phyloP scores from a whole-genome alignment of 1,140 invertebrate species.

The Asbolus verrucosus region DNA sequence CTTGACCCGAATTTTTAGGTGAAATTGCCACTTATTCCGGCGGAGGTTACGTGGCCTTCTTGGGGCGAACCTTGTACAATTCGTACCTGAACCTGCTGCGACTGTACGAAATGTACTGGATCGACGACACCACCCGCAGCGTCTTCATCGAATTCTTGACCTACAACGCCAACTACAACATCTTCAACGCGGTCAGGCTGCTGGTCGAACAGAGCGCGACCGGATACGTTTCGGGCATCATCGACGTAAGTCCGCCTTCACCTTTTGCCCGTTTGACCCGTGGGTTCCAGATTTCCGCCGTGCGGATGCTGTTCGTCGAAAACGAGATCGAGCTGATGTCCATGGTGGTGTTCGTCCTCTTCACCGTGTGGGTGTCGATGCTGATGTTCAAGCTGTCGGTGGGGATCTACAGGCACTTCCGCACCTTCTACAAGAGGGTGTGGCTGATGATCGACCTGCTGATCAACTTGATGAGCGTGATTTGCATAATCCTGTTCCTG shows the following conservation, averaged over 20 bases:
- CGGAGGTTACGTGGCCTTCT: conserved; percentile 52
- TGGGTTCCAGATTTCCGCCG: neutral
- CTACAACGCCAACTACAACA: conserved; percentile 54
- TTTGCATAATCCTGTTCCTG: conserved; percentile 14
- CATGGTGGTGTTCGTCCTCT: conserved; percentile 17
- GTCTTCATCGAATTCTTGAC: conserved; percentile 55
- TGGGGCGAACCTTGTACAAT: conserved; percentile 53
- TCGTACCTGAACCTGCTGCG: conserved; percentile 52
- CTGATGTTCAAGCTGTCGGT: conserved; percentile 14
- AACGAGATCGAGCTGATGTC: conserved; percentile 21
- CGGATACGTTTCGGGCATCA: conserved; percentile 44
- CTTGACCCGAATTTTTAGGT: too few relatives aligned
- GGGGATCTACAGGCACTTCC: conserved; percentile 5
- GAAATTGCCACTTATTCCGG: conserved; percentile 44
- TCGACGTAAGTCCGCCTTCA: conserved; percentile 34
- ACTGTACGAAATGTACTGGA: conserved; percentile 49
- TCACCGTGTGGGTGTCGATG: conserved; percentile 8
- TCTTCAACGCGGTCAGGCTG: conserved; percentile 51
- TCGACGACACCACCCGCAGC: conserved; percentile 50
- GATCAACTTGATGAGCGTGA: conserved; percentile 44
- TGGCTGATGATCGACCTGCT: conserved; percentile 46
- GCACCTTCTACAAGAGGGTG: conserved; percentile 28
- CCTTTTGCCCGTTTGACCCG: neutral
- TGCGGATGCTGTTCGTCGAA: conserved; percentile 21
- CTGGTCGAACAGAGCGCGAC: conserved; percentile 53